Base-by-base conservation (phyloP, 2,113 vertebrate genomes). In the Machaerirhynchus nigripectus region DNA sequence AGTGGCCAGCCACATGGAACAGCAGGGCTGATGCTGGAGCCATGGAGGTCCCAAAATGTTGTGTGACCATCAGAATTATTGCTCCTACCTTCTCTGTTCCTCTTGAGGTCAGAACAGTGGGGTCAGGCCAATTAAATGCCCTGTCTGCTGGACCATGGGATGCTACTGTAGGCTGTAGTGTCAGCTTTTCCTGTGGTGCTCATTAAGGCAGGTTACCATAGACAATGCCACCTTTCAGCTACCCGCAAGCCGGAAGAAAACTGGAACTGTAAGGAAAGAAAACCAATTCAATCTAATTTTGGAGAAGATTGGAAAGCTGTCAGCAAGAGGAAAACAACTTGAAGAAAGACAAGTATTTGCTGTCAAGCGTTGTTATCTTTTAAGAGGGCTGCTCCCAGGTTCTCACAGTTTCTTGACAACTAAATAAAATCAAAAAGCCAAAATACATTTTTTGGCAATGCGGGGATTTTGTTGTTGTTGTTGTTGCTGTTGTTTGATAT, bases 281-380 rank as follows among this genome's bases (percentile, higher is more conserved):
- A 94, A 87, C n/a, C 40, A 91, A 93, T 87, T 87, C 74, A 70
- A 19, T 30, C 49, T 93, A 90, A 94, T 94, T 93, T 86, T 95
- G 33, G 50, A 61, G 78, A 94, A 87, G 91, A 95, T 52, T 92
- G 89, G 84, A 95, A 94, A 91, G 74, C 89, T 95, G 93, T 93
- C 89, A 87, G 84, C 53, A 96, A 83, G 63, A 85, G 87, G 77
- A 87, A 96, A 95, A 95, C 40, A 83, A 89, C 84, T 87, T 90
- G 77, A 91, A 89, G 93, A 89, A 10, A 94, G 87, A 93, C 89
- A 93, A 93, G 75, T 82, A 93, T 85, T 94, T 18, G 26, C 81
- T 96, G 93, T 96, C 93, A 90, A 87, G 65, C 28, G 4, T 65
- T 4, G 7, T 95, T 96, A 91, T 77, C 70, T 61, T 89, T 75